phyloP scores from a whole-genome alignment of 2,797 vertebrate species.

The Cossypha caffra region DNA sequence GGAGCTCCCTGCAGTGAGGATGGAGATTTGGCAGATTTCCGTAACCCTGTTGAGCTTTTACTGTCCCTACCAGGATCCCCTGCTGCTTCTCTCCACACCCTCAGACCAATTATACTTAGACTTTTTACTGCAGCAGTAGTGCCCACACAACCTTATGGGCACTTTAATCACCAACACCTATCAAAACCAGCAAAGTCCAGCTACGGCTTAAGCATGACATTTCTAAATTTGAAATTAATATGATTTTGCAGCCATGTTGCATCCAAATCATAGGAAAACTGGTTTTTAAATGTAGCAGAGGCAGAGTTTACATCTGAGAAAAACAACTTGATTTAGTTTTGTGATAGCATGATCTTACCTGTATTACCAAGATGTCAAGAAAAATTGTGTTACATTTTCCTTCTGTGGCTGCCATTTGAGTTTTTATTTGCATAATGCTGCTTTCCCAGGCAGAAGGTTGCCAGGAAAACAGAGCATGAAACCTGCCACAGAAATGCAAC shows the following conservation, averaged over 20 bases:
- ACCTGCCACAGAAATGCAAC: slow-evolving; percentile 1
- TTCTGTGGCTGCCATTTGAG: background rate
- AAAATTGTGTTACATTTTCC: background rate
- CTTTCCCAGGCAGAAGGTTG: background rate
- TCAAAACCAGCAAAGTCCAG: background rate
- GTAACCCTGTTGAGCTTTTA: slow-evolving; percentile 28
- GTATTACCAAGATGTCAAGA: background rate
- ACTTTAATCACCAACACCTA: background rate
- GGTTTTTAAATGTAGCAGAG: background rate
- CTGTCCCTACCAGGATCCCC: background rate
- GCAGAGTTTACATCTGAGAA: background rate
- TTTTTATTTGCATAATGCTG: slow-evolving; percentile 21
- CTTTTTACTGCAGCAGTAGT: background rate
- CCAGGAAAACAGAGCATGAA: background rate
- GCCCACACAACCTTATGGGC: background rate
- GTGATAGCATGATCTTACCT: background rate
- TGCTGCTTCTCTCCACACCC: background rate
- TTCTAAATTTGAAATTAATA: background rate
- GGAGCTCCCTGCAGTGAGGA: slow-evolving; percentile 19
- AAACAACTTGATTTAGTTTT: background rate
- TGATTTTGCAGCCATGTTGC: background rate
- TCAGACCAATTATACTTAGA: slow-evolving; percentile 17
- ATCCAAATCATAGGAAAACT: background rate
- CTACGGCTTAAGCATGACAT: background rate
- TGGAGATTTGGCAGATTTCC: slow-evolving; percentile 26